Evolutionary conservation across 2,797 vertebrate species (phyloP).

Genomic region (Crenuchus spilurus): DNA sequence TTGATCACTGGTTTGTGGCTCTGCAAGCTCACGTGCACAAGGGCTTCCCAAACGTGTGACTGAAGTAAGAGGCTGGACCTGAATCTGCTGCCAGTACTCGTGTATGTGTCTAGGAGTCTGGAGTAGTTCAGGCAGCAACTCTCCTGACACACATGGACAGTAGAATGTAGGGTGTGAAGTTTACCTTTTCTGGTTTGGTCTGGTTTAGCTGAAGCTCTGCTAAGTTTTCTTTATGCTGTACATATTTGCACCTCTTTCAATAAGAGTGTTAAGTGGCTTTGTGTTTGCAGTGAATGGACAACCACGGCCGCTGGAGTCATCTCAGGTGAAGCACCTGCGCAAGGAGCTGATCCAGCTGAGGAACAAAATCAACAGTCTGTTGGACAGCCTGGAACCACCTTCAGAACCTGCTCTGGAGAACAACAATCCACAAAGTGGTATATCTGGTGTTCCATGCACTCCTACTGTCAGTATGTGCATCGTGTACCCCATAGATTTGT

Average conservation of each 20-base stretch:
- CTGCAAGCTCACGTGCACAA: constrained; percentile 38
- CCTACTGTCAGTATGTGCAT: not conserved
- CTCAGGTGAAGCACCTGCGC: constrained; percentile 96
- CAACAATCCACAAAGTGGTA: constrained; percentile 87
- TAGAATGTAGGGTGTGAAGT: not conserved
- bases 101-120: constrained; percentile 34
- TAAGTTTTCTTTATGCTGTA: not conserved
- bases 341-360: constrained; percentile 97
- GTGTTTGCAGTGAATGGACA: constrained; percentile 90
- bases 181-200: constrained; percentile 5
- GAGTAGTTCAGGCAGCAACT: constrained; percentile 20
- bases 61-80: constrained; percentile 23
- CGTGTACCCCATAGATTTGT: not conserved
- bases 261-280: not conserved
- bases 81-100: constrained; percentile 8
- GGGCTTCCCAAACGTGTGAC: constrained; percentile 51
- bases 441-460: not conserved
- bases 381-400: constrained; percentile 95
- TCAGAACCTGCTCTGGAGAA: constrained; percentile 85
- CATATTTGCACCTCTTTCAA: not conserved
- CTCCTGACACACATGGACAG: constrained; percentile 16
- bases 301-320: constrained; percentile 95
- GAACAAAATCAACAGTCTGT: constrained; percentile 96
- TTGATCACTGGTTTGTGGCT: constrained; percentile 26
- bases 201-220: not conserved